phyloP scores from a whole-genome alignment of 2,797 vertebrate species.

The Molossus alvarezi region DNA sequence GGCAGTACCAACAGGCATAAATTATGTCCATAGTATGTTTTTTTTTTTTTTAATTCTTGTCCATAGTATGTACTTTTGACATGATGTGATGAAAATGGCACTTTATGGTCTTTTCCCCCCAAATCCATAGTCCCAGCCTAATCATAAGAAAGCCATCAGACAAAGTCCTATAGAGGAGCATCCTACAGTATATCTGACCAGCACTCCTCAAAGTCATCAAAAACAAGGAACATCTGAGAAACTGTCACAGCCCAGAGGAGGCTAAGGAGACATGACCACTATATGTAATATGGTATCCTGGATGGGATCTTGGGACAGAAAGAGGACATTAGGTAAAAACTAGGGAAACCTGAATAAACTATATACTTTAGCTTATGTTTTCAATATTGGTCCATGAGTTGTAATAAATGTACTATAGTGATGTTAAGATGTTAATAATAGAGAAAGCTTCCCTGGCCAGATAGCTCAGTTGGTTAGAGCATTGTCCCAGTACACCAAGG shows the following conservation, averaged over 20 bases:
- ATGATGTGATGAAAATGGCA: conserved; percentile 42
- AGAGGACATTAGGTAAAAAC: conserved; percentile 11
- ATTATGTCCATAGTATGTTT: neutral
- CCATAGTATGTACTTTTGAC: neutral
- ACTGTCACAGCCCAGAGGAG: conserved; percentile 6
- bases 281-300: neutral
- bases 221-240: conserved; percentile 54
- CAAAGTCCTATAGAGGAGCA: neutral
- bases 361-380: neutral
- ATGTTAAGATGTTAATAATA: conserved; percentile 39
- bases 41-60: too few species aligned
- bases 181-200: neutral
- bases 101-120: conserved; percentile 36
- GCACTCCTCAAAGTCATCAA: conserved; percentile 60
- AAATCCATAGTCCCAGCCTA: conserved; percentile 2
- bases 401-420: neutral
- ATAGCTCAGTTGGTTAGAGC: neutral
- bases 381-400: conserved; percentile 3
- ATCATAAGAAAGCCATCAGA: conserved; percentile 44
- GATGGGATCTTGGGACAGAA: neutral
- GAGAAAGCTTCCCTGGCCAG: neutral
- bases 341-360: conserved; percentile 48
- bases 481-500: neutral
- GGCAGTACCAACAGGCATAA: conserved; percentile 34
- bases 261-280: neutral